Percentiles rank a stretch among this genome's conserved stretches.
phyloP scores from a whole-genome alignment of 2,888 invertebrate genomes.

The Liodrosophila aerea region DNA sequence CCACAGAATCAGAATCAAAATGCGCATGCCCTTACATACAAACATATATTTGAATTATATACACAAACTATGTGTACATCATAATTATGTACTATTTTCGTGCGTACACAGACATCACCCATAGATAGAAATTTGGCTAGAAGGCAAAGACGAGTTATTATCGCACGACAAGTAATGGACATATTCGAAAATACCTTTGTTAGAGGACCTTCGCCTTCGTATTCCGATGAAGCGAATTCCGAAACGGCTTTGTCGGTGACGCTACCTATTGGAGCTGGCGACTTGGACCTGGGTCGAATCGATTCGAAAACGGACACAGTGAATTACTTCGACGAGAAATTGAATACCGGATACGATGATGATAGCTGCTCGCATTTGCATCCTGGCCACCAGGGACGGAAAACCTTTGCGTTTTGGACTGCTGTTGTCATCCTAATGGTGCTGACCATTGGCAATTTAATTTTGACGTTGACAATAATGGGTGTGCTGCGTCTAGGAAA shows the following conservation, averaged over 20 bases:
- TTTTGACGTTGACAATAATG: slow-evolving; percentile 91
- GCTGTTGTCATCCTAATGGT: slow-evolving; percentile 87
- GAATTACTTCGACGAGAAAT: slow-evolving; percentile 72
- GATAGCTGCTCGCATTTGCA: slow-evolving; percentile 63
- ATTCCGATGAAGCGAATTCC: slow-evolving; percentile 80
- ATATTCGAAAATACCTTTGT: slow-evolving; percentile 81
- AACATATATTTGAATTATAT: no score
- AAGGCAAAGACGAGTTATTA: no score
- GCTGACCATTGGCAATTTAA: slow-evolving; percentile 90
- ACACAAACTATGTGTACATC: no score
- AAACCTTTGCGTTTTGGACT: slow-evolving; percentile 90
- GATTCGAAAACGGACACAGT: slow-evolving; percentile 63
- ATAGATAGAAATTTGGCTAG: no score
- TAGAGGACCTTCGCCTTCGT: slow-evolving; percentile 80
- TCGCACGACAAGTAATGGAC: slow-evolving; percentile 72
- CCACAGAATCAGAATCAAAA: no score
- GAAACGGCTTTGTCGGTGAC: slow-evolving; percentile 78
- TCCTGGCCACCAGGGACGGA: slow-evolving; percentile 68
- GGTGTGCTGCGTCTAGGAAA: slow-evolving; percentile 89
- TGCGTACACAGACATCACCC: not conserved
- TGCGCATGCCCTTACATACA: no score
- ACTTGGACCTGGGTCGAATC: slow-evolving; percentile 56
- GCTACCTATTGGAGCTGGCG: slow-evolving; percentile 65
- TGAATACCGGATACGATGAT: slow-evolving; percentile 55
- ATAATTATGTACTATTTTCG: no score